Conservation (phyloP, 1,140 invertebrate genomes). For the Sycobia sp. region DNA sequence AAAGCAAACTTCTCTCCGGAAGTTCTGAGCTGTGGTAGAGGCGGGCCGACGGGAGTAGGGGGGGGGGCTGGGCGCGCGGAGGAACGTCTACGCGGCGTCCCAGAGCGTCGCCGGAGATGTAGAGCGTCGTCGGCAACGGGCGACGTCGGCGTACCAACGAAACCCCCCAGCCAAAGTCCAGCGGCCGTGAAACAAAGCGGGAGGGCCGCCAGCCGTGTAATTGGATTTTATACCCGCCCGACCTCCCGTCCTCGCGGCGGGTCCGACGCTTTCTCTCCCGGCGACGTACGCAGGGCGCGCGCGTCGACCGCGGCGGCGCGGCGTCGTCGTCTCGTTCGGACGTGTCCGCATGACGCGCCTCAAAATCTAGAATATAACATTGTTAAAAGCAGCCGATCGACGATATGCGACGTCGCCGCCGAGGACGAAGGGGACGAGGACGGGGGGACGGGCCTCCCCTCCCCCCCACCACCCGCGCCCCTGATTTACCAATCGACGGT, state of each 20-base stretch:
- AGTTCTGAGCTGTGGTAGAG: slow-evolving; percentile 9
- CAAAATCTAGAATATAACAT: no score
- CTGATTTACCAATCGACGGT: slow-evolving; percentile 8
- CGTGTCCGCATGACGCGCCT: no score
- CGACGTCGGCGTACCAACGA: no score
- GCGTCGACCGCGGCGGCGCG: no score
- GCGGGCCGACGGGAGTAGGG: not conserved
- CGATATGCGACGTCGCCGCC: no score
- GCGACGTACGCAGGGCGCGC: not conserved
- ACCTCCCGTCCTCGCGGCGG: slow-evolving; percentile 15
- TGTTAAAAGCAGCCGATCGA: no score
- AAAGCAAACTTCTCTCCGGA: slow-evolving; percentile 14
- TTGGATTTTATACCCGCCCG: slow-evolving; percentile 50
- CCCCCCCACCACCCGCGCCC: no score
- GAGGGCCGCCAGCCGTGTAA: slow-evolving; percentile 61
- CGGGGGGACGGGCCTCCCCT: no score
- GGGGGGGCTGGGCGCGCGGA: not conserved
- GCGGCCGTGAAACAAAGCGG: slow-evolving; percentile 61
- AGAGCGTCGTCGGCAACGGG: slow-evolving; percentile 38
- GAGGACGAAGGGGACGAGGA: no score
- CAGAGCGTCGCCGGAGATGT: slow-evolving; percentile 8
- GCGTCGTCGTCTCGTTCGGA: no score
- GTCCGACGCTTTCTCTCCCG: not conserved
- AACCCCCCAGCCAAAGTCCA: slow-evolving; percentile 51
- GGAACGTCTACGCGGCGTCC: no score